Evolutionary conservation across 2,797 vertebrate species (phyloP).

Genomic region (Tinamus major): DNA sequence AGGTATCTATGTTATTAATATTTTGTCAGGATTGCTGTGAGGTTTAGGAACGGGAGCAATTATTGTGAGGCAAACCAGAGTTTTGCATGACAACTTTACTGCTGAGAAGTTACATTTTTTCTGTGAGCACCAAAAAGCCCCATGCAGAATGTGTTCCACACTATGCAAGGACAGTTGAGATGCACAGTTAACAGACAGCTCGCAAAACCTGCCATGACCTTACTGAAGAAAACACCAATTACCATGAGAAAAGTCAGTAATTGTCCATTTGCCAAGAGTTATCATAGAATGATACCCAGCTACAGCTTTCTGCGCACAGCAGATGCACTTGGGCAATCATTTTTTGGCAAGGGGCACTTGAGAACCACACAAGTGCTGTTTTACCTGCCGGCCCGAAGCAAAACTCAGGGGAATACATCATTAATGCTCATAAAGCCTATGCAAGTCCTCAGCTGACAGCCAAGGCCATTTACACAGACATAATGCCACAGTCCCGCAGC

Average conservation of each 20-base stretch:
- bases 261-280: constrained; percentile 19
- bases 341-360: not conserved
- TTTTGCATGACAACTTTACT: not conserved
- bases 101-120: constrained; percentile 27
- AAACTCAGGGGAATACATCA: not conserved
- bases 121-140: not conserved
- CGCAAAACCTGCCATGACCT: constrained; percentile 11
- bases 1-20: not conserved
- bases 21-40: not conserved
- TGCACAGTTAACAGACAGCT: constrained; percentile 13
- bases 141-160: not conserved
- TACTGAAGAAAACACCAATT: constrained; percentile 15
- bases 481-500: not conserved
- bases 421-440: constrained; percentile 12
- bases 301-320: not conserved
- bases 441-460: constrained; percentile 31
- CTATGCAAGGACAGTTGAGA: not conserved
- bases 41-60: constrained; percentile 4
- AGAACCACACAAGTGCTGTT: not conserved
- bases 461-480: not conserved
- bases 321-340: not conserved
- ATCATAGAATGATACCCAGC: not conserved
- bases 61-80: not conserved
- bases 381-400: not conserved
- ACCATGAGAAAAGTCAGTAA: constrained; percentile 36